Evolutionary conservation across 2,797 vertebrate genomes (phyloP), one percentile per base, ranked within the genome.

Genomic region (Oreochromis mossambicus): DNA sequence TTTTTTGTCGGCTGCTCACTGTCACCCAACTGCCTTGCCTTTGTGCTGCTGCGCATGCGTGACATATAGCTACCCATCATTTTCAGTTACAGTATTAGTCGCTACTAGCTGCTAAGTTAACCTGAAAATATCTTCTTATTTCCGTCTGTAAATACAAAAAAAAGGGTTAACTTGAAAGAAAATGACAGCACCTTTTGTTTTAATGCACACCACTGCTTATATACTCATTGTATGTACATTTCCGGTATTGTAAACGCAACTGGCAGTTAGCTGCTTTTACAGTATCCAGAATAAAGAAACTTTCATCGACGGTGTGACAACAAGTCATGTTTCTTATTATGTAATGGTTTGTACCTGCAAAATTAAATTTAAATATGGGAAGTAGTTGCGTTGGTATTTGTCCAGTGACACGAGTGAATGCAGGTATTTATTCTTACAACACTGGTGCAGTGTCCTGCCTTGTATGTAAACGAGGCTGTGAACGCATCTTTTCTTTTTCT

Each of bases 31-130:
- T 95, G 95, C 94, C 96, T 96, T 94, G 96, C 97, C 96, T 95
- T 94, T 96, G 94, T 92, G 90, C 91, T 85, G 88, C 50, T 96
- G 97, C 98, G 98, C 98, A 98, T 97, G 98, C 98, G 98, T 89
- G 88, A 91, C 50, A 56, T 91, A 79, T 86, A 90, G 79, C 85
- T 1, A 81, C 85, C 86, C 89, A 91, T 94, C 81, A 83, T 90
- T 94, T 89, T 73, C 63, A 84, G 79, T 91, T 85, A 78, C 21
- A 84, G 61, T 88, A 70, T 81, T 17, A 11, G 46, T 85, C 15
- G 26, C 56, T 70, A 14, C 24, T 81, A 5, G 10, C 50, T 51
- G 56, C 8, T 51, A 55, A 86, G 11, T 83, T 51, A 46, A 75
- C 66, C 66, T 56, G 9, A 5, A 56, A 55, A 66, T 70, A 3